Evolutionary conservation across 2,113 vertebrate genomes (phyloP), one percentile per base, ranked within the genome.

Genomic region (Lophochroa leadbeateri): DNA sequence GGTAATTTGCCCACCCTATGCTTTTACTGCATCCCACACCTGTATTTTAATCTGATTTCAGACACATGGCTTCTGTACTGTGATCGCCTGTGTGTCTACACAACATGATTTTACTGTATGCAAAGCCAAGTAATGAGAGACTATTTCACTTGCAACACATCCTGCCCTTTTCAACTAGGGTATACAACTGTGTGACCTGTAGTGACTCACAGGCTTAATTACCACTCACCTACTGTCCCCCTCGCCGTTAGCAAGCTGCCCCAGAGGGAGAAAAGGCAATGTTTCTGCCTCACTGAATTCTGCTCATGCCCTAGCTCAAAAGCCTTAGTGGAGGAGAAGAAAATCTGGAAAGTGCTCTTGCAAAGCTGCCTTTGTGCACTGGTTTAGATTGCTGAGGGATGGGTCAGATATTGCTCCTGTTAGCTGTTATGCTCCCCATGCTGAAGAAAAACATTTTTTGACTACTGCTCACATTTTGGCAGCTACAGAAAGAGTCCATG

Each of bases 231-330:
- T 23, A 10, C 3, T 29, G 19, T 37, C 16, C 20, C 37, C 23
- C 35, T 29, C 25, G 6, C 10, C 29, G 70, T 28, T 43, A 92
- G n/a, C 90, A 90, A 90, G 50, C 76, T 88, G 64, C 53, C 75
- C 84, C 80, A 90, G 90, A 83, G 77, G 84, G 68, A 82, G 79
- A 76, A 68, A 57, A 49, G 71, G 24, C 1, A 1, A 57, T 27
- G 67, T 94, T 97, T 97, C 90, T 91, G 85, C 94, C 74, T 97
- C n/a, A 3, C 67, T 88, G 90, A 94, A 78, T 86, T 82, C 78
- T 74, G 67, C 82, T 52, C 50, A 57, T 37, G 53, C 53, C 77
- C n/a, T 23, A 28, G 13, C 65, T 80, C 57, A 72, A 91, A 97
- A 93, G 52, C 64, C 47, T 82, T 85, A 85, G 28, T 8, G 64